Evolutionary conservation across 2,113 vertebrate species (phyloP).

Genomic region (Vicugna pacos): DNA sequence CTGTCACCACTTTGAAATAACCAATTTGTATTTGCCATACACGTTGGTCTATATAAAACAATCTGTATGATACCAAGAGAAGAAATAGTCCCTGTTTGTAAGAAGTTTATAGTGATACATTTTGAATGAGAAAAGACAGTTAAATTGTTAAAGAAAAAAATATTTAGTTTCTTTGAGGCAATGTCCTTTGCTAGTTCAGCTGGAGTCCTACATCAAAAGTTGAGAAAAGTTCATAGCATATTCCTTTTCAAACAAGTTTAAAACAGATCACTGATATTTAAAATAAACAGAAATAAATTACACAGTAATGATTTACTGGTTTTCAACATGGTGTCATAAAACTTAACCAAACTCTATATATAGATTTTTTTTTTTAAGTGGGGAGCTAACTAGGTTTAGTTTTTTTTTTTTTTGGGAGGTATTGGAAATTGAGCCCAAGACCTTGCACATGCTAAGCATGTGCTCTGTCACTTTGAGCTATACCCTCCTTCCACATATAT

Average conservation of each 20-base stretch:
- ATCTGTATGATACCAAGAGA: neutral
- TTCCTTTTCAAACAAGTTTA: slow-evolving; percentile 14
- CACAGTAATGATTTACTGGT: neutral
- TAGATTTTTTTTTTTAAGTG: neutral
- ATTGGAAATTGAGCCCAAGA: no score
- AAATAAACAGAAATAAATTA: slow-evolving; percentile 44
- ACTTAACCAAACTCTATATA: neutral
- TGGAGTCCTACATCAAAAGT: neutral
- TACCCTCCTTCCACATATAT: neutral
- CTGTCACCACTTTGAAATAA: slow-evolving; percentile 40
- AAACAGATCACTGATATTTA: slow-evolving; percentile 1
- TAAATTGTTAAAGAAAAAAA: neutral
- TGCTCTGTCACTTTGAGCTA: no score
- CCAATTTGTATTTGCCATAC: neutral
- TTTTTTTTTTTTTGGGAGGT: no score
- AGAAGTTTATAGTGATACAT: slow-evolving; percentile 44
- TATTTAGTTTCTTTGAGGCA: neutral
- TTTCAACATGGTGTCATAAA: slow-evolving; percentile 49
- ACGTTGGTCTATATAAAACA: neutral
- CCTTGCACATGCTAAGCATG: no score
- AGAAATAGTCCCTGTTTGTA: neutral
- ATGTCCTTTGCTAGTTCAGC: neutral
- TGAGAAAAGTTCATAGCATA: slow-evolving; percentile 50
- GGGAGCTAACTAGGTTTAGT: no score
- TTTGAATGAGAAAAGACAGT: slow-evolving; percentile 45